Evolutionary conservation across 35 echinoderm and acorn worm genomes (phyloP), one percentile per base, ranked within the genome.

Genomic region (Heliocidaris tuberculata): DNA sequence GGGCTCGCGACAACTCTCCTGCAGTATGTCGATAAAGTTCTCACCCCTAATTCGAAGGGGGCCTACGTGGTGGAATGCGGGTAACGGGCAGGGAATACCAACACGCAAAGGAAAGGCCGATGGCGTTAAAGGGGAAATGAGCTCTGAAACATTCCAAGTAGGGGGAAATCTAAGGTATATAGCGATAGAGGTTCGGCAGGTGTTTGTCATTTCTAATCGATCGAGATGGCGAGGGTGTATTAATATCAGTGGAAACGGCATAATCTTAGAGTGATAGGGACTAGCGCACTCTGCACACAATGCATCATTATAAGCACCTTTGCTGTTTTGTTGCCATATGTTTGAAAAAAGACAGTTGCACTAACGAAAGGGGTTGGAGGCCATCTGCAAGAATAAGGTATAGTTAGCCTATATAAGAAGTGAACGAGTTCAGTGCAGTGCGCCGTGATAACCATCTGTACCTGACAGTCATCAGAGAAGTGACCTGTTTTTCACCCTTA

Each of bases 61-160:
- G 87, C 32, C 87, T 48, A 89, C 87, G 87, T 42, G 87, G 87
- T 89, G 87, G 87, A 47, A 89, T 89, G 87, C 87, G 31, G 47
- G 13, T 48, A 47, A 89, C 47, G 87, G 29, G 87, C 15, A 47
- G 31, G 16, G 87, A 48, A 89, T 89, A 47, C 87, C 87, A 24
- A 89, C 87, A 32, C 47, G 65, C 4, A 19, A 27, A 78, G 65
- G 27, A 78, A 78, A n/a, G 21, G 21, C 65, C 65, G 27, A 78
- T 27, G 65, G 65, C 65, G 65, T 78, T 78, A 78, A 78, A n/a
- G 65, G 65, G 65, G 65, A 78, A 78, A 78, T 78, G 65, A 24
- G 65, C 21, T n/a, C 65, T 78, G 65, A 78, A 27, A 78, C 65
- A 78, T 78, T 78, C 65, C 65, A n/a, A 78, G 65, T 27, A 78